Conservation (phyloP, 2,888 invertebrate species). For the Chorisops tibialis region DNA sequence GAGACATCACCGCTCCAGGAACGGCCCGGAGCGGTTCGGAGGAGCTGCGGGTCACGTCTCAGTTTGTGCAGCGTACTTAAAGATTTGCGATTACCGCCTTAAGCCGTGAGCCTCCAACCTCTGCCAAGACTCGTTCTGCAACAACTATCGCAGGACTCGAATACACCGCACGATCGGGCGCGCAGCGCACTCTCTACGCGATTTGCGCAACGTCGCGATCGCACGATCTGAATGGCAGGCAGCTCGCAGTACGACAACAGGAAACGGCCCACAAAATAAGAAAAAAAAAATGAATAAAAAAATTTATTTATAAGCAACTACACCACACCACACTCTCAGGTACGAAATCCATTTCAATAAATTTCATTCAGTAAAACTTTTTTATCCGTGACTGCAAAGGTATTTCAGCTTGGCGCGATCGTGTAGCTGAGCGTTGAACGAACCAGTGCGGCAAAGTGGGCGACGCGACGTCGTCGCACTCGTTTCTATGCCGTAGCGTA, state of each 20-base stretch:
- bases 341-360: not conserved
- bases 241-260: not conserved
- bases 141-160: too few species aligned
- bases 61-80: not conserved
- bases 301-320: too few species aligned
- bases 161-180: too few species aligned
- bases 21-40: not conserved
- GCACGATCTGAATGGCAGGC: not conserved
- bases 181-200: too few species aligned
- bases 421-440: not conserved
- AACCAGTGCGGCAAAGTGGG: not conserved
- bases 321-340: not conserved
- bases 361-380: conserved; percentile 9
- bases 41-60: not conserved
- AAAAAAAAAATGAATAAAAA: not conserved
- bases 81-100: not conserved
- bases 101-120: too few species aligned
- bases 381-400: not conserved
- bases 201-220: too few species aligned
- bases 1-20: not conserved
- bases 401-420: not conserved
- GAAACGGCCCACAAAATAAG: not conserved
- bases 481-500: not conserved
- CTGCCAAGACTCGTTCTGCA: too few species aligned
- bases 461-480: not conserved